Base-by-base conservation (phyloP, 2,797 vertebrate species). In the Centroberyx gerrardi region DNA sequence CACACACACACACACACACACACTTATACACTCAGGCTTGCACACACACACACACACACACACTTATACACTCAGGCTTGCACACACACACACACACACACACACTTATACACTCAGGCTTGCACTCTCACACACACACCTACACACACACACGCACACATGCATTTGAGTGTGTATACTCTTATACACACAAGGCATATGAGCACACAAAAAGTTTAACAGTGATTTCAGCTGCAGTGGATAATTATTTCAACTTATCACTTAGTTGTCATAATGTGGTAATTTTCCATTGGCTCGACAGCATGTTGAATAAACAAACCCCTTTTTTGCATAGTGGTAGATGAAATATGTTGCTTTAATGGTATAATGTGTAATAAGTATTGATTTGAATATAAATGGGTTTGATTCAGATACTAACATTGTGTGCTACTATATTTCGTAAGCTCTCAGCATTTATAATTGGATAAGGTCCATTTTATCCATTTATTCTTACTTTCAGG, bases 241-340 rank as follows among this genome's bases (percentile, higher is more conserved):
- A 69, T 79, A 76, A 85, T 68, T 61, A 55, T 36, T 38, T 60
- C 18, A 75, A 78, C 55, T 58, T 52, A 6, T 0, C 38, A 31
- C 53, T 85, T 84, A 85, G 68, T 83, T 82, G 75, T 75, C 67
- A n/a, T 83, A 68, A 78, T 85, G 55, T 68, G 12, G 67, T 42
- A 0, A 74, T 84, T 85, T 85, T 68, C 75, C 52, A 78, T 81
- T 62, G 69, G 36, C 68, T 71, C 58, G 38, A 40, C 72, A 72
- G 3, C 38, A 86, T 48, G 62, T 42, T 53, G 74, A 77, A 72
- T 59, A 72, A 84, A 86, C 61, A 81, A 55, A 86, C 72, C 27
- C 27, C 49, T 17, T 48, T 28, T 62, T 46, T 31, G 79, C 69
- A 80, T 68, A 68, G 22, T 9, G 38, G 38, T 40, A 66, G 83